Evolutionary conservation across 2,888 invertebrate species (phyloP), one percentile per base, ranked within the genome.

Genomic region (Lymantria dispar): DNA sequence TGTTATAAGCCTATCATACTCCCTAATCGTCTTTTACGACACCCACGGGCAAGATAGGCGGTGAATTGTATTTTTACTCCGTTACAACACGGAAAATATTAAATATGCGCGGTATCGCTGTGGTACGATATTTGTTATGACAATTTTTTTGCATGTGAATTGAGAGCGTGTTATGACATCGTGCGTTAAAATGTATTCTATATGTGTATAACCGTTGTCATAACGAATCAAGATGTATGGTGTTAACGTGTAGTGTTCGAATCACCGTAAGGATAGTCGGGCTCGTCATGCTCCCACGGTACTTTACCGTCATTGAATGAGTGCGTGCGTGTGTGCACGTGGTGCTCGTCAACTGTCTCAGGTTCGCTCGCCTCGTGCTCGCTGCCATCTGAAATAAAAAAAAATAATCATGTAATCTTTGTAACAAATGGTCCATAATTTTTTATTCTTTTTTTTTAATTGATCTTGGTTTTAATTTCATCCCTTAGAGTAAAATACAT

Each of bases 191-290:
- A n/a, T n/a, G n/a, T n/a, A n/a, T 22, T 38, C 39, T 15, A 15
- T 12, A 8, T 40, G 33, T 7, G 48, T 15, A 30, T 48, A 8
- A 43, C 43, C 22, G 33, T 10, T 33, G 33, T 33, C 33, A 33
- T 33, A 38, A 33, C 15, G 14, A 8, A 40, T 13, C n/a, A 14
- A 7, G 38, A 13, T 48, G 47, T 48, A 48, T 51, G 39, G 52
- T 48, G 43, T 39, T 15, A 47, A 22, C 9, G 39, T 47, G 71
- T 33, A 36, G 41, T 69, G 68, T 69, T 72, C 86, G 83, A 91
- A 75, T 84, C 85, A 88, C 84, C 91, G 80, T 87, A 83, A 48
- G 85, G 83, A 70, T 76, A 81, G 77, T 90, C 90, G 44, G 85
- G 67, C 67, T 83, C 85, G 74, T 89, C 90, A 64, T 65, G 62